Evolutionary conservation across 1,140 invertebrate genomes (phyloP).

Genomic region (Bombyx mori): ASM3026992v2 NC_085114.1:12380001-12380500

Average conservation of each 20-base stretch:
- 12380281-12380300: neutral
- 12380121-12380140: slow-evolving; percentile 13
- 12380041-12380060: too few relatives aligned
- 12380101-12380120: neutral
- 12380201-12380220: slow-evolving; percentile 14
- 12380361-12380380: too few relatives aligned
- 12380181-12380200: slow-evolving; percentile 41
- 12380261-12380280: too few relatives aligned
- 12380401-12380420: slow-evolving; percentile 3
- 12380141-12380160: slow-evolving; percentile 23
- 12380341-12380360: too few relatives aligned
- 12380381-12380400: slow-evolving; percentile 11
- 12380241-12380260: too few relatives aligned
- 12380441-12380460: slow-evolving; percentile 53
- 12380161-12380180: slow-evolving; percentile 33
- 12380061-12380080: too few relatives aligned
- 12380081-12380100: neutral
- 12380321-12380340: too few relatives aligned
- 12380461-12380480: slow-evolving; percentile 46
- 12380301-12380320: slow-evolving; percentile 10
- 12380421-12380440: slow-evolving; percentile 42
- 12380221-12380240: too few relatives aligned
- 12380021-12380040: too few relatives aligned
- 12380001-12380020: too few relatives aligned
- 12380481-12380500: slow-evolving; percentile 25